Evolutionary conservation across 1,140 invertebrate genomes (phyloP), one percentile per base, ranked within the genome.

Genomic region (Luehdorfia chinensis): DNA sequence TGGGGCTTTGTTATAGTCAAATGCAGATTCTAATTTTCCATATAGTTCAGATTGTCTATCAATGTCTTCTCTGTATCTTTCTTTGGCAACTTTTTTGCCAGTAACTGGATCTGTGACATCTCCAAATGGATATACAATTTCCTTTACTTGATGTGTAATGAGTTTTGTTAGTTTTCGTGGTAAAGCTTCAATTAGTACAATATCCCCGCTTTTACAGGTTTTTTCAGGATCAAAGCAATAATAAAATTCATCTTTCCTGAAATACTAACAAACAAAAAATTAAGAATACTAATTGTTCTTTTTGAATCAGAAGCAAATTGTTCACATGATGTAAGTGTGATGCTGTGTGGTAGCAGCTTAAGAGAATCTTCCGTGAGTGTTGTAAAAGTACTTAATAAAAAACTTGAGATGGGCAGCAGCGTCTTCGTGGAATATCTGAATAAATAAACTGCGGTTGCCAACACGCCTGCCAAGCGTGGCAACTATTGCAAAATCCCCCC

Each of bases 61-160:
- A 32, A 95, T 89, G 47, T 94, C 88, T 23, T 95, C 93, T 66
- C 95, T 91, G 59, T 94, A 96, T 64, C 88, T 87, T 41, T 87
- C 89, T 30, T 87, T 90, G 1, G 93, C 90, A 44, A 93, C 90
- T 80, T 94, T 94, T 71, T 95, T 95, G 15, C 93, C 92, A 55
- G 93, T 94, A 13, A 96, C 80, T 19, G 95, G 95, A 86, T 95
- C 94, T 30, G 90, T 93, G 9, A 95, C 86, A 87, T 97, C 94
- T 54, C 95, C 95, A 55, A 92, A 85, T 11, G 92, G 92, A 81
- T 94, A 94, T 14, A 97, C 89, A 8, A 96, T 89, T 75, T 95
- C 91, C 64, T 94, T 87, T 1, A 97, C 89, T 84, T 92, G 88
- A 61, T 96, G 94, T 4, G 93, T 92, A 2, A 96, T 94, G 7